These are phyloP conservation scores for Leptopilina myrica DNA, from an alignment of 2,888 invertebrate genomes.

Conservation along the genomic window DNA sequence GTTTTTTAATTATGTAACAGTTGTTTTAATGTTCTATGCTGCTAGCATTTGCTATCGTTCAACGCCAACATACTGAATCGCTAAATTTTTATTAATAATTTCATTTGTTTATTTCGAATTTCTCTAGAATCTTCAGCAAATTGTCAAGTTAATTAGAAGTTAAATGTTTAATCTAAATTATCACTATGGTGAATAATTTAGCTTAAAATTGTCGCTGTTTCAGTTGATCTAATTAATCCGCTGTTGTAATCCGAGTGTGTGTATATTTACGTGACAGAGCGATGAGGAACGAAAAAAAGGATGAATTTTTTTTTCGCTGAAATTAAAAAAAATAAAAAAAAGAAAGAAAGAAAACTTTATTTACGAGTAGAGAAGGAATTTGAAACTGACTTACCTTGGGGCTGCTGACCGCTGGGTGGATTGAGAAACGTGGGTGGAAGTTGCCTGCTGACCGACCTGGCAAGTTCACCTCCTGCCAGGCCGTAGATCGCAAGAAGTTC, in stretches of 20 bases:
- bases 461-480: conserved; percentile 75
- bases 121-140: too few species aligned
- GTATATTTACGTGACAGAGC: conserved; percentile 39
- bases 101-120: too few species aligned
- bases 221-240: conserved; percentile 28
- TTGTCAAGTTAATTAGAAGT: too few species aligned
- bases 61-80: too few species aligned
- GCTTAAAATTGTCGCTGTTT: too few species aligned
- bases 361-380: conserved; percentile 18
- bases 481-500: conserved; percentile 79
- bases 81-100: too few species aligned
- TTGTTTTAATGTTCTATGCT: too few species aligned
- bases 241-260: conserved; percentile 29
- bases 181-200: too few species aligned
- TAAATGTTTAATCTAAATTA: too few species aligned
- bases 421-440: conserved; percentile 75
- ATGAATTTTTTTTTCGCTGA: too few species aligned
- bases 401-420: conserved; percentile 68
- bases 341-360: background rate
- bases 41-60: too few species aligned
- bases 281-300: conserved; percentile 34
- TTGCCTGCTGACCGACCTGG: conserved; percentile 74
- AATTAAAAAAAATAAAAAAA: background rate
- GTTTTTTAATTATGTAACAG: too few species aligned
- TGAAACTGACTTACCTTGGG: conserved; percentile 63